Evolutionary conservation across 2,797 vertebrate genomes (phyloP).

Genomic region (Eleutherodactylus coqui): DNA sequence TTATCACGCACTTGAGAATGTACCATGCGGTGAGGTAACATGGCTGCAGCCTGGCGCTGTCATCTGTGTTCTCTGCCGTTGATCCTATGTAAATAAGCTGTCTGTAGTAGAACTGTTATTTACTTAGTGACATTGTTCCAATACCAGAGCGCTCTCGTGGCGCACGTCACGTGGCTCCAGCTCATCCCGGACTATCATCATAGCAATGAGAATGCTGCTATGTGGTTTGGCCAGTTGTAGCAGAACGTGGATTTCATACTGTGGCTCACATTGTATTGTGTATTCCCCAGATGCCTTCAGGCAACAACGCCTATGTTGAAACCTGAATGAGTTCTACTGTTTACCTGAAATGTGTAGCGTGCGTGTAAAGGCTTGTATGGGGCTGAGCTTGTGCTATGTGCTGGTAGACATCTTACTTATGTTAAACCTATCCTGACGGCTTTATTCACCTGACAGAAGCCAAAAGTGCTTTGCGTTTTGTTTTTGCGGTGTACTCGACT

Average conservation of each 20-base stretch:
- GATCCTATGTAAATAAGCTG: not conserved
- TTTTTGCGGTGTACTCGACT: too few species aligned
- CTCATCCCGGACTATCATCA: not conserved
- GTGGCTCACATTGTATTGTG: not conserved
- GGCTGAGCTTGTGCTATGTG: too few species aligned
- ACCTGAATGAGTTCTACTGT: not conserved
- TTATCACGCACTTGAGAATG: too few species aligned
- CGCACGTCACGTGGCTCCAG: slow-evolving; percentile 3
- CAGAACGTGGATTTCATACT: not conserved
- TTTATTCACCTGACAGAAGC: too few species aligned
- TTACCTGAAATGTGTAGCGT: not conserved
- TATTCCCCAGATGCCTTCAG: not conserved
- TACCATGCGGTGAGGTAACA: too few species aligned
- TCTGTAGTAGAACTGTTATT: not conserved
- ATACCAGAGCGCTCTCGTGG: not conserved
- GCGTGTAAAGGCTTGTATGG: too few species aligned
- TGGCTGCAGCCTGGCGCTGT: not conserved
- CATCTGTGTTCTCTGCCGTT: not conserved
- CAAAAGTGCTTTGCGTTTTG: too few species aligned
- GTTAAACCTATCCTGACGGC: too few species aligned
- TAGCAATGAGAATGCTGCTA: slow-evolving; percentile 15
- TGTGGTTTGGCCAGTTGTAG: slow-evolving; percentile 20
- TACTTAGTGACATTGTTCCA: slow-evolving; percentile 5
- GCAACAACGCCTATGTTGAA: not conserved
- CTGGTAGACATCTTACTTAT: too few species aligned